Evolutionary conservation across 2,113 vertebrate genomes (phyloP), one percentile per base, ranked within the genome.

Genomic region (Toxostoma redivivum): DNA sequence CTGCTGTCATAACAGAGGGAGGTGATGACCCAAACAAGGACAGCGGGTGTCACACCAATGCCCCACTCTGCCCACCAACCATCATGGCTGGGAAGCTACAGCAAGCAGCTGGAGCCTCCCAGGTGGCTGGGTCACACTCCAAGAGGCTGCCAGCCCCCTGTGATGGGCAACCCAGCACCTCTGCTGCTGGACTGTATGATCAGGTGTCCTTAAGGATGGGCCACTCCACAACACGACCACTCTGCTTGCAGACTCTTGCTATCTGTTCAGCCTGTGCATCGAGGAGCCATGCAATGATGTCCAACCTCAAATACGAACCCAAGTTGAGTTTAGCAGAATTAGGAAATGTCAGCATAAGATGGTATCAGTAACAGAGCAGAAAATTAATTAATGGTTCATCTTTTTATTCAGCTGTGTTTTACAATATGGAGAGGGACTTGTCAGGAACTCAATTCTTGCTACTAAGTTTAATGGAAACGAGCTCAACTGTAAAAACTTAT

Each of bases 211-310:
- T 4, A 2, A 57, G 24, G 31, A 81, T 19, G 38, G 37, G 28
- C 27, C 31, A 71, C 12, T 9, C 12, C 14, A 15, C 7, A 11
- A 30, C 13, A 20, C 2, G 0, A 21, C 19, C 3, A 6, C 20
- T 45, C 30, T 0, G 0, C 64, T 72, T 0, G 0, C n/a, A 79
- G 35, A 62, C 23, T 66, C n/a, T n/a, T 0, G 0, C 11, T 19
- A 27, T 20, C 0, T 0, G 24, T 10, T 65, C 51, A 81, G 18
- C 15, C 38, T 22, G 4, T 0, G 1, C 64, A n/a, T 21, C 0
- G 0, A 25, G 58, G 22, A 80, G 27, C 31, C 30, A 9, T 1
- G 40, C 8, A 10, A 11, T 21, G 24, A 51, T 10, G 11, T 21
- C 50, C 20, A 56, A 14, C 27, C 11, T 50, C 57, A 78, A 64